Evolutionary conservation across 2,888 invertebrate genomes (phyloP).

Genomic region (Trichogramma evanescens): DNA sequence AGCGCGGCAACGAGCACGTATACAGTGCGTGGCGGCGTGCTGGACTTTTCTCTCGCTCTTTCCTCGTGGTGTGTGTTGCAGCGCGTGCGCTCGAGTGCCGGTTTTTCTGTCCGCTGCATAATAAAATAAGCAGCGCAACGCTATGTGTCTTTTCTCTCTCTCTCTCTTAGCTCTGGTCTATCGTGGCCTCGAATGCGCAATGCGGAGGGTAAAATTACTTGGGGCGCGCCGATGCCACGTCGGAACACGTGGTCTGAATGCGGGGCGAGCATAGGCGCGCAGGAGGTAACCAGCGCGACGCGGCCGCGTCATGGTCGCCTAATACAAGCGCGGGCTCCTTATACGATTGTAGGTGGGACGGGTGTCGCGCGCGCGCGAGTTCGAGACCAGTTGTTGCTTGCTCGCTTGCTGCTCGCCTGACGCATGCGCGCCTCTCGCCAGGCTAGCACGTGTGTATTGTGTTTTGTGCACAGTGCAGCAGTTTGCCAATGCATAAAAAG

Average conservation of each 20-base stretch:
- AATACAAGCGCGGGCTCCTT: conserved; percentile 45
- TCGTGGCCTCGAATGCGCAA: conserved; percentile 3
- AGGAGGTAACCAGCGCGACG: neutral
- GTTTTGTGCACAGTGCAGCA: too few relatives aligned
- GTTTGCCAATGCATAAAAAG: too few relatives aligned
- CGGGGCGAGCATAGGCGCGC: conserved; percentile 28
- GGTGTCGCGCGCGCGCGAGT: conserved; percentile 26
- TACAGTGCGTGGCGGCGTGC: neutral
- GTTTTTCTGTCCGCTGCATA: too few relatives aligned
- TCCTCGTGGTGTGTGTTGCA: too few relatives aligned
- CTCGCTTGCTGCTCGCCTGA: neutral
- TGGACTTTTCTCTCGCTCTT: neutral
- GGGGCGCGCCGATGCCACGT: conserved; percentile 26
- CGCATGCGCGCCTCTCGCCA: neutral
- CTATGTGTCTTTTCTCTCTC: too few relatives aligned
- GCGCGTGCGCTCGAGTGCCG: too few relatives aligned
- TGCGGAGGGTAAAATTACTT: conserved; percentile 13
- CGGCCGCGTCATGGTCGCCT: conserved; percentile 28
- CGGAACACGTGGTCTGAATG: conserved; percentile 40
- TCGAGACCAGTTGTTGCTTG: neutral
- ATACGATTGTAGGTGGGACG: conserved; percentile 44
- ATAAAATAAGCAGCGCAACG: too few relatives aligned
- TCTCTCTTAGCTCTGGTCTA: neutral
- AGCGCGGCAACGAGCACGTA: neutral
- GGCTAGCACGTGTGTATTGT: neutral